Conservation (phyloP, 2,888 invertebrate genomes). For the Drosophila trichaetosa region DNA sequence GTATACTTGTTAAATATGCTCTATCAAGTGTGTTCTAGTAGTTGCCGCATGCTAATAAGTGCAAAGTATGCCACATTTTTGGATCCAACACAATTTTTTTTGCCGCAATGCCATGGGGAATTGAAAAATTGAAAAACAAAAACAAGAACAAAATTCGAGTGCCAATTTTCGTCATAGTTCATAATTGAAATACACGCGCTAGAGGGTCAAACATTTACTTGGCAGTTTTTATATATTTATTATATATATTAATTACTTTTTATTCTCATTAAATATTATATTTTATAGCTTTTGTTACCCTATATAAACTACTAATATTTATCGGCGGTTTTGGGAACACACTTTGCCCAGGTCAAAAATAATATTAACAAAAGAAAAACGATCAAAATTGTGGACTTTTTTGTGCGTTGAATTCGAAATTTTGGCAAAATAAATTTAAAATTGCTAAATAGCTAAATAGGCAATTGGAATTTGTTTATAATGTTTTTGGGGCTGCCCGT, state of each 20-base stretch:
- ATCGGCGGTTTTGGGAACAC: conserved; percentile 80
- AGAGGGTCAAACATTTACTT: conserved; percentile 75
- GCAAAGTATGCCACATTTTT: conserved; percentile 51
- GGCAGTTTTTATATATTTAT: conserved; percentile 64
- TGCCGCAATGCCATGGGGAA: conserved; percentile 27
- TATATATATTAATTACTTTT: conserved; percentile 31
- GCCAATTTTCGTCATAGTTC: conserved; percentile 43
- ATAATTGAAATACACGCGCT: conserved; percentile 51
- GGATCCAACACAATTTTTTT: conserved; percentile 42
- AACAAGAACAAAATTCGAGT: conserved; percentile 12
- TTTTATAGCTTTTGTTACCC: conserved; percentile 63
- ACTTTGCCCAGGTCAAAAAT: conserved; percentile 67
- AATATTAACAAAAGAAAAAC: background rate
- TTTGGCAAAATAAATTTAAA: conserved; percentile 5
- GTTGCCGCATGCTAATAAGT: conserved; percentile 63
- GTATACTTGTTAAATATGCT: conserved; percentile 56
- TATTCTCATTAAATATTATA: conserved; percentile 35
- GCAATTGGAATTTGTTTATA: conserved; percentile 6
- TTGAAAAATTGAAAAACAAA: no score
- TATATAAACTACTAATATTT: conserved; percentile 79
- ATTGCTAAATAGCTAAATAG: conserved; percentile 18
- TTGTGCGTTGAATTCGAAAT: conserved; percentile 62
- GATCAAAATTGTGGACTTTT: conserved; percentile 31
- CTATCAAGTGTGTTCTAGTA: conserved; percentile 69
- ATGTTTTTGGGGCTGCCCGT: conserved; percentile 34